Evolutionary conservation across 2,797 vertebrate species (phyloP), one percentile per base, ranked within the genome.

Genomic region (Vultur gryphus): DNA sequence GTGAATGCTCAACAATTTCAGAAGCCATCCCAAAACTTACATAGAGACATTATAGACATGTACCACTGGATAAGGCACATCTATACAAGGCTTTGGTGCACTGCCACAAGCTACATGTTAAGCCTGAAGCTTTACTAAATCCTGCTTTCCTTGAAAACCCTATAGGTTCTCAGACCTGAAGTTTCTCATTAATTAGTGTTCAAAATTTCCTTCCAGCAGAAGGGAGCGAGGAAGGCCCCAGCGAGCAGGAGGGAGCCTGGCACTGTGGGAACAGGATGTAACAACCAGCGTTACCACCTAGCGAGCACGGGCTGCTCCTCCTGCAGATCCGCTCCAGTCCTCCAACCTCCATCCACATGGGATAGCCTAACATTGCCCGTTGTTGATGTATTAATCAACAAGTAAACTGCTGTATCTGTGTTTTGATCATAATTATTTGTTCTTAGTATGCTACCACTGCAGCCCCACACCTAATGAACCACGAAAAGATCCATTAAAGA

Each of bases 341-440:
- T 17, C 4, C 26, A 12, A 0, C 6, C 37, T 14, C 58, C 54
- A 9, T 3, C 28, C 66, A 0, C 52, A 4, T 1, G 1, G 49
- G 12, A 23, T 2, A 71, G 9, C 43, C 37, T 1, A 28, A 9
- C 12, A 1, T 1, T 9, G 23, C 37, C 62, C 54, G 4, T 3
- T 39, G 28, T 11, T 21, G 17, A 8, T 7, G 24, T 0, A 29
- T 23, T 35, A 8, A 81, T 3, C 44, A 13, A 4, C 15, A 12
- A 61, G 14, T 1, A 3, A 75, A 52, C 37, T 21, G 71, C 57
- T 35, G 3, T 13, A 26, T 16, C 76, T 78, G 23, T 13, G 24
- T 11, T 44, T 24, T 58, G 54, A 41, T 52, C 62, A 4, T 8
- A 25, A 35, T 18, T 13, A 24, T 39, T 64, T 64, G 43, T 43